Conservation (phyloP, 2,797 vertebrate genomes). For the Podarcis siculus region DNA sequence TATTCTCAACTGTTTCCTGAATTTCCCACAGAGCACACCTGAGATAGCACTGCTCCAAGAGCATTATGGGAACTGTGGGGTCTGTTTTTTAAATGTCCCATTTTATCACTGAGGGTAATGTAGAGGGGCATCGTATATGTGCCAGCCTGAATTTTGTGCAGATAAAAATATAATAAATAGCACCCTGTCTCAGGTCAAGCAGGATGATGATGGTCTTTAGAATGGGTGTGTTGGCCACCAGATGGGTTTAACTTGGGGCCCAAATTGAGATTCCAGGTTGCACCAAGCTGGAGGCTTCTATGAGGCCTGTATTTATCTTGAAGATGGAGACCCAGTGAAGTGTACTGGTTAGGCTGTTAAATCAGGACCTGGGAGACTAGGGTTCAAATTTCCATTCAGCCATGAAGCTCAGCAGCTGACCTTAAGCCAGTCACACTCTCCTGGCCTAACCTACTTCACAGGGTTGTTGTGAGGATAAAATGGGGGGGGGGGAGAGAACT, state of each 20-base stretch:
- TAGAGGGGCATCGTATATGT: neutral
- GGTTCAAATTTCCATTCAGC: neutral
- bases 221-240: neutral
- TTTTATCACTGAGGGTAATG: neutral
- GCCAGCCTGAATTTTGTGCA: neutral
- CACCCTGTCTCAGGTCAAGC: neutral
- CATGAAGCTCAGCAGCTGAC: neutral
- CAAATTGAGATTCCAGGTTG: neutral
- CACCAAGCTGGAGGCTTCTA: neutral
- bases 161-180: neutral
- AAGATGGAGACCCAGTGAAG: neutral
- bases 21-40: neutral
- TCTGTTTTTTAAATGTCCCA: too few relatives aligned
- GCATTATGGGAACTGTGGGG: neutral
- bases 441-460: too few relatives aligned
- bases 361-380: neutral
- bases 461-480: too few relatives aligned
- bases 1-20: neutral
- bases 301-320: neutral
- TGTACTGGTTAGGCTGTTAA: neutral
- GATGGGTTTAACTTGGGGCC: neutral
- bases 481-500: too few relatives aligned
- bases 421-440: too few relatives aligned
- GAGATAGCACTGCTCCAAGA: neutral
- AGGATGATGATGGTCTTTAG: neutral